Conservation (phyloP, 2,797 vertebrate species). For the Xiphophorus birchmanni region DNA sequence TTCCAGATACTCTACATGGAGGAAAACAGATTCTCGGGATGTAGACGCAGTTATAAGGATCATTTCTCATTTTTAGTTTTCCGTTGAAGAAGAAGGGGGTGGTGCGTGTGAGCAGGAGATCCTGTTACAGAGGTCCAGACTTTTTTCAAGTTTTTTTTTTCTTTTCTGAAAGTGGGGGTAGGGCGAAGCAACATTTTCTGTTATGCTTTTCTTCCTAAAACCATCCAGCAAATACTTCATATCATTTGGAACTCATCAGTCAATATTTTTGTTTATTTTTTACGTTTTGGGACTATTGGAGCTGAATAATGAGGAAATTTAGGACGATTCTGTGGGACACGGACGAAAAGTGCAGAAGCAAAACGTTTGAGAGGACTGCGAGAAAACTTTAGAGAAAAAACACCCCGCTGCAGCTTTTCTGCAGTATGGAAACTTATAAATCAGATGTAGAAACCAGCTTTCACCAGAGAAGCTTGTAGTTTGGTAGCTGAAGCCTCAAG, state of each 20-base stretch:
- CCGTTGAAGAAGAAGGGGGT: slow-evolving; percentile 63
- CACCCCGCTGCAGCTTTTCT: slow-evolving; percentile 17
- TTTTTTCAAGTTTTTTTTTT: slow-evolving; percentile 73
- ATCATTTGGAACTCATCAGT: not conserved
- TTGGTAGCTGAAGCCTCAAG: slow-evolving; percentile 8
- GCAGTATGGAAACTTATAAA: slow-evolving; percentile 41
- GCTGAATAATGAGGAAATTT: slow-evolving; percentile 60
- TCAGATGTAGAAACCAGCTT: slow-evolving; percentile 17
- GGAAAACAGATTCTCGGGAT: slow-evolving; percentile 15
- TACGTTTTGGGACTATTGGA: not conserved
- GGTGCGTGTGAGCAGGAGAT: slow-evolving; percentile 74
- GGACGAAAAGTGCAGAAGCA: slow-evolving; percentile 39
- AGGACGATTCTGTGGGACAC: slow-evolving; percentile 35
- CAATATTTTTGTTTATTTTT: not conserved
- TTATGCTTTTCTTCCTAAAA: slow-evolving; percentile 30
- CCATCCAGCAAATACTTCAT: slow-evolving; percentile 10
- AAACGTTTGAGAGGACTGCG: slow-evolving; percentile 62
- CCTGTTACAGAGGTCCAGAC: slow-evolving; percentile 82
- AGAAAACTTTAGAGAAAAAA: slow-evolving; percentile 42
- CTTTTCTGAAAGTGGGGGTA: slow-evolving; percentile 69
- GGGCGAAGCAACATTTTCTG: slow-evolving; percentile 63
- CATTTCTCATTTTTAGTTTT: slow-evolving; percentile 45
- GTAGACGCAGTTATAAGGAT: slow-evolving; percentile 10
- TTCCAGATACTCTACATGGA: slow-evolving; percentile 18
- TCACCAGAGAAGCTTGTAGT: slow-evolving; percentile 1